These are phyloP conservation scores for Cynocephalus volans DNA, from an alignment of 2,113 vertebrate species.

Conservation along the genomic window DNA sequence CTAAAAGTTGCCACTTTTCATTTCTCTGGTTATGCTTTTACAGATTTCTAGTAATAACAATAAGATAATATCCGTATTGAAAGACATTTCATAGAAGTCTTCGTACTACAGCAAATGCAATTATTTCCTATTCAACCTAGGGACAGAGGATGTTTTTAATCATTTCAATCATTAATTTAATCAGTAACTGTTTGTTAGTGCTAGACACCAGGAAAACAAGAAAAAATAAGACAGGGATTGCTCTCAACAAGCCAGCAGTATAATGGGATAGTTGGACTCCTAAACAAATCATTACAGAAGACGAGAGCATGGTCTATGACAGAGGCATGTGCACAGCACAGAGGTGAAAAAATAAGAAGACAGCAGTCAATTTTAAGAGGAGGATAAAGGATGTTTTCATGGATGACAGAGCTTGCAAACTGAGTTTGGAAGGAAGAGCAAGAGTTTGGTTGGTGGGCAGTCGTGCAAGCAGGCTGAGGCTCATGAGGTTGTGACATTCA, in stretches of 20 bases:
- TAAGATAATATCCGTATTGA: neutral
- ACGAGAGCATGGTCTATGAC: neutral
- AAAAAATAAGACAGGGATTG: neutral
- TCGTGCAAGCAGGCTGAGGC: fast-evolving
- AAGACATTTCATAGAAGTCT: neutral
- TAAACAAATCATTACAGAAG: neutral
- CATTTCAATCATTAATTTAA: neutral
- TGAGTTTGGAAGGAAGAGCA: neutral
- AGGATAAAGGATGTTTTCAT: neutral
- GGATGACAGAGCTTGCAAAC: neutral
- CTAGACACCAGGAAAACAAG: neutral
- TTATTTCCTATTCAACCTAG: constrained; percentile 10
- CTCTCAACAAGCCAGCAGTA: neutral
- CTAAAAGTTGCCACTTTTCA: neutral
- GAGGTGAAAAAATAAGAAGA: neutral
- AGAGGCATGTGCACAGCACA: fast-evolving
- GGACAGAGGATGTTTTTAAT: neutral
- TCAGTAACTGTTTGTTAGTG: neutral
- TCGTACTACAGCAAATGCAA: neutral
- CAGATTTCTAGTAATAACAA: neutral
- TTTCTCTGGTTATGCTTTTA: constrained; percentile 15
- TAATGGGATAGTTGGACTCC: neutral
- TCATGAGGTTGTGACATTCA: fast-evolving
- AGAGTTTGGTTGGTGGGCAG: neutral
- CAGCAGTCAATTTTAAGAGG: neutral